Conservation (phyloP, 1,140 invertebrate species). For the Neotoxoptera formosana region DNA sequence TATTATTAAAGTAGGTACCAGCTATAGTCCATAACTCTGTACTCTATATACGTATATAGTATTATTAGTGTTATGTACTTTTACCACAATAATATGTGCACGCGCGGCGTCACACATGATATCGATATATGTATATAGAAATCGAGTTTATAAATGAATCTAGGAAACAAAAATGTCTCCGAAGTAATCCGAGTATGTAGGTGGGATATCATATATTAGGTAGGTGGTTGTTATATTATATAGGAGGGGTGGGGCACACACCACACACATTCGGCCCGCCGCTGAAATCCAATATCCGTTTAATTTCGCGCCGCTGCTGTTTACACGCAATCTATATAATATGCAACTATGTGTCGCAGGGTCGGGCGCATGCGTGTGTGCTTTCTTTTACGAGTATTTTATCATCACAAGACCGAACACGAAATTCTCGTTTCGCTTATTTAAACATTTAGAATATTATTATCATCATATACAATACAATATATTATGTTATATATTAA, state of each 20-base stretch:
- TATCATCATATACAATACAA: neutral
- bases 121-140: neutral
- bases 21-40: no score
- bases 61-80: constrained; percentile 19
- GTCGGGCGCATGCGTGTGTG: neutral
- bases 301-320: neutral
- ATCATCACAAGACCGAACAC: neutral
- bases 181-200: neutral
- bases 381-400: neutral
- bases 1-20: neutral
- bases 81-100: neutral
- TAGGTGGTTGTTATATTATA: neutral
- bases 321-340: neutral
- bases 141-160: constrained; percentile 15
- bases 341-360: neutral
- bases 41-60: no score
- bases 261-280: neutral
- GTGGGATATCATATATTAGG: no score
- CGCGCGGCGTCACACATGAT: neutral
- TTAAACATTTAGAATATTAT: constrained; percentile 17
- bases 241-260: neutral
- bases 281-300: constrained; percentile 25
- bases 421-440: constrained; percentile 30
- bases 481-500: neutral
- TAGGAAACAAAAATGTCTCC: neutral